Base-by-base conservation (phyloP, 2,888 invertebrate genomes). In the Callyntrura guangdongensis region DNA sequence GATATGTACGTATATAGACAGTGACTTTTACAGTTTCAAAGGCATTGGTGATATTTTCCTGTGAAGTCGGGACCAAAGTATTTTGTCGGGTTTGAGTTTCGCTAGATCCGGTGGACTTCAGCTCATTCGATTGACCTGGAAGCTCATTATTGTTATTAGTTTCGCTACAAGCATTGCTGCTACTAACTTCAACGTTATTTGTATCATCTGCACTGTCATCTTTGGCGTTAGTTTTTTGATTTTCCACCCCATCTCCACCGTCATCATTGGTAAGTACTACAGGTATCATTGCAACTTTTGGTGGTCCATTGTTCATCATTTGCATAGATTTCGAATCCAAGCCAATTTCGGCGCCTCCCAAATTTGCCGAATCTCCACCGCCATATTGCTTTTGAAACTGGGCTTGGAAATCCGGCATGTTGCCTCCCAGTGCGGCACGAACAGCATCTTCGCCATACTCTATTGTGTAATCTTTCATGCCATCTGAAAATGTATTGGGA, bases 361-460 rank as follows among this genome's bases (percentile, higher is more conserved):
- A n/a, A n/a, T n/a, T 22, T 17, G 22, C 49, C 27, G 36, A 86
- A 47, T 8, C 86, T 64, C 82, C 90, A 82, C 67, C 20, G 1
- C 84, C 72, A 74, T 90, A 79, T 17, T 89, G 89, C 67, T 79
- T 69, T 25, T 86, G 59, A 82, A 77, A 86, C 47, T 91, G 81
- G 20, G 82, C 86, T 22, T 92, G 91, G 12, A 82, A 85, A 61
- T 90, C 79, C 8, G 82, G 88, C 67, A 72, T 72, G 9, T 90
- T 64, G 64, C 90, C 90, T 25, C 92, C 92, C 25, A 92, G 53
- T 0, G 86, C 91, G 0, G 89, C 89, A 9, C 89, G 77, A 22
- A 91, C 92, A 20, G 92, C 92, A 25, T 89, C 92, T 17, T 92
- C 85, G 4, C 92, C 92, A 59, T 87, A 84, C 25, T 91, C 82